Evolutionary conservation across 2,888 invertebrate genomes (phyloP).

Genomic region (Imbricaverruca yamaguchii): DNA sequence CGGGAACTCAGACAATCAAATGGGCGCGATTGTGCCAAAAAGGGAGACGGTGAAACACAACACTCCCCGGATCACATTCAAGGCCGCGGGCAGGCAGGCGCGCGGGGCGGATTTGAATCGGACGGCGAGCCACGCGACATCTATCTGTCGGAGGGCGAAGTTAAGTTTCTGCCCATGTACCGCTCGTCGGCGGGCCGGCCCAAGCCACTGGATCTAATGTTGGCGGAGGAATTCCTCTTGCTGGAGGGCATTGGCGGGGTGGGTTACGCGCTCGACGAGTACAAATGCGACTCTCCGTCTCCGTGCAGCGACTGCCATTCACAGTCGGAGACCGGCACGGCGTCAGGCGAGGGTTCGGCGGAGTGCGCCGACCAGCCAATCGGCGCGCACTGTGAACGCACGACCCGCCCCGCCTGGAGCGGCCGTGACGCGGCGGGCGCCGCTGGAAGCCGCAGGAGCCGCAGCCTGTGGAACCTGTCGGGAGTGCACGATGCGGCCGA

Average conservation of each 20-base stretch:
- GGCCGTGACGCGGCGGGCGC: not conserved
- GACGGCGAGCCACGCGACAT: not conserved
- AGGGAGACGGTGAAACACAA: not conserved
- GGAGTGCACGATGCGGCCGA: not conserved
- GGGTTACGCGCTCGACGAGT: not conserved
- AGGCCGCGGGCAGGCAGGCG: not conserved
- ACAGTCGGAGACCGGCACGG: not conserved
- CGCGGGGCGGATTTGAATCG: not conserved
- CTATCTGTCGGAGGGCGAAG: conserved; percentile 5
- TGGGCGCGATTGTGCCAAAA: not conserved
- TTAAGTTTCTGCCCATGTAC: conserved; percentile 5
- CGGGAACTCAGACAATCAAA: not conserved
- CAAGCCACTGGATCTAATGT: not conserved
- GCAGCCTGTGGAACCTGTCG: conserved; percentile 14
- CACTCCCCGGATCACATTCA: no score
- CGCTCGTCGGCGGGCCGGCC: conserved; percentile 16
- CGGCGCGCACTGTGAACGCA: not conserved
- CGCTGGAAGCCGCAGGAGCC: not conserved
- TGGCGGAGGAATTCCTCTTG: conserved; percentile 19
- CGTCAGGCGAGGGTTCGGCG: not conserved
- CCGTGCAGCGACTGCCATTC: not conserved
- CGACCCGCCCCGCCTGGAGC: not conserved
- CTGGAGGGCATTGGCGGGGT: conserved; percentile 3
- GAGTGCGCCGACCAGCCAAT: not conserved
- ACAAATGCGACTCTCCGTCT: not conserved